Conservation (phyloP, 2,797 vertebrate species). For the Babyrousa celebensis region DNA sequence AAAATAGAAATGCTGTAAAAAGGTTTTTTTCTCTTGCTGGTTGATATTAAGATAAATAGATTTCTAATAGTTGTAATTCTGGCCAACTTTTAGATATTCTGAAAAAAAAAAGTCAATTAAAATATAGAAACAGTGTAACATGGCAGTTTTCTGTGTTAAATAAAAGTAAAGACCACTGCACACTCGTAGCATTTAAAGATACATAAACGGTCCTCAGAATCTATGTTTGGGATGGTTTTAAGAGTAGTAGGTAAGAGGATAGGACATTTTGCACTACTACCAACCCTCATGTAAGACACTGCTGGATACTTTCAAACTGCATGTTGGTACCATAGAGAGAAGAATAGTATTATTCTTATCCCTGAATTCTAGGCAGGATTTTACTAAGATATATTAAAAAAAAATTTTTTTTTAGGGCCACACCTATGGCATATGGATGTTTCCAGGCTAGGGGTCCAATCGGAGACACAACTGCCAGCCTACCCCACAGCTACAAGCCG, state of each 20-base stretch:
- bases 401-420: no score
- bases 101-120: neutral
- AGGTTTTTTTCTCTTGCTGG: neutral
- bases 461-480: no score
- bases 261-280: neutral
- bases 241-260: neutral
- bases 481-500: no score
- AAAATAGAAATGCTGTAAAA: slow-evolving; percentile 31
- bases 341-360: neutral
- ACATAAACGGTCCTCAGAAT: neutral
- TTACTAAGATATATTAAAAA: neutral
- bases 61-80: slow-evolving; percentile 35
- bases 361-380: neutral
- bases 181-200: neutral
- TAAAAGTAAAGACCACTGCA: neutral
- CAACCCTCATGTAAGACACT: neutral
- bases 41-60: neutral
- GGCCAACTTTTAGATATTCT: neutral
- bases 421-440: no score
- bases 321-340: neutral
- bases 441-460: no score
- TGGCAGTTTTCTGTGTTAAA: neutral
- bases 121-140: neutral
- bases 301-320: neutral
- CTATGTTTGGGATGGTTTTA: neutral